Base-by-base conservation (phyloP, 2,888 invertebrate genomes). In the Eudasyphora cyanicolor region DNA sequence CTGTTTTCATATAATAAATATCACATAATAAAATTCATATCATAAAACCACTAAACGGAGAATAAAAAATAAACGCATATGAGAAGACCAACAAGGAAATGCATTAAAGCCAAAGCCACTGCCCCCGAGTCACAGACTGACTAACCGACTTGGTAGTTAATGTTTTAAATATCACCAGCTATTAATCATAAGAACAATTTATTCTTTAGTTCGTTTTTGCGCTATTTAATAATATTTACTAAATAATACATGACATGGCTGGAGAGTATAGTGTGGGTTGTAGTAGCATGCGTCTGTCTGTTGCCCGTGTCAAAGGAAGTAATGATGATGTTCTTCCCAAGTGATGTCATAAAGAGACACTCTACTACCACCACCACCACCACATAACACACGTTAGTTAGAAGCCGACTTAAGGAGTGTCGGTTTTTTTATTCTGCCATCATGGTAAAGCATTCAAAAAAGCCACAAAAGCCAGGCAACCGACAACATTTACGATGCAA, bases 101-200 rank as follows among this genome's bases (percentile, higher is more conserved):
- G 24, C 67, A 67, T 67, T 67, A 21, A 67, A 12, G 19, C 12
- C 27, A 7, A 21, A 38, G 67, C 35, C 21, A 38, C 64, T 64
- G 38, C 21, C 6, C 7, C 4, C 4, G 19, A 35, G 35, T 64
- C 19, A 10, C n/a, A 38, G 27, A 17, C 19, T 17, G 21, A 21
- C 54, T 54, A 21, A 5, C 19, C 6, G 19, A 49, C 7, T 4
- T 19, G 19, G 64, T 64, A 38, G 64, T 64, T 64, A 64, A 64
- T 64, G 64, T 64, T 64, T 24, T 67, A 67, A 64, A 35, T 38
- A 67, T 67, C 38, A 21, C 5, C 67, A 67, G 67, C 35, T 42
- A 67, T 67, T 67, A 67, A 38, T 67, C 67, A 42, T 67, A 21
- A 42, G 42, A 67, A 35, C 24, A 24, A 38, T 67, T 42, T 67